phyloP scores from a whole-genome alignment of 2,888 invertebrate species.

The Rotaria sp. region DNA sequence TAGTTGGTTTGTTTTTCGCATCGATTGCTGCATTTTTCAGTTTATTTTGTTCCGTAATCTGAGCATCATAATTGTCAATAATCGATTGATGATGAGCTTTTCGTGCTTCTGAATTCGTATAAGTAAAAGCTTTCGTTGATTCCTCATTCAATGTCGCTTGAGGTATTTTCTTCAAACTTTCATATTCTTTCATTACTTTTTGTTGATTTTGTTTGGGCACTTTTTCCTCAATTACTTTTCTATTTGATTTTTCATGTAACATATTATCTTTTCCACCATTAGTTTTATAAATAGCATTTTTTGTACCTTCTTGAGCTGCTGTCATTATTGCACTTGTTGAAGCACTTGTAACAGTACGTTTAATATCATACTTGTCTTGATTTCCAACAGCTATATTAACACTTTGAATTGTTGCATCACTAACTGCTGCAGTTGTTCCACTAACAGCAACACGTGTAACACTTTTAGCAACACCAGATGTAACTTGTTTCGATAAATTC shows the following conservation, averaged over 20 bases:
- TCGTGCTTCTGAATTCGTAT: neutral
- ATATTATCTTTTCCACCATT: neutral
- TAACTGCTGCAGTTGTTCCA: slow-evolving; percentile 12
- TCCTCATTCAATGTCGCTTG: neutral
- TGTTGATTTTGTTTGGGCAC: neutral
- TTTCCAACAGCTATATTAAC: neutral
- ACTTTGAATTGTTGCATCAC: neutral
- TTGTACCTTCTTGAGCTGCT: slow-evolving; percentile 11
- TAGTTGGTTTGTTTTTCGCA: neutral
- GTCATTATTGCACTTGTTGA: neutral
- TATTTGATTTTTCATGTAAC: neutral
- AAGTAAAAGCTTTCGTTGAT: neutral
- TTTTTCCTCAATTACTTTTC: neutral
- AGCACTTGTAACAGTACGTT: slow-evolving; percentile 6
- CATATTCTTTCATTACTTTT: neutral
- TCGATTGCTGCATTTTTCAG: neutral
- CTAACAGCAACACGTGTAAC: neutral
- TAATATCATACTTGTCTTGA: neutral
- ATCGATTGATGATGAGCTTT: neutral
- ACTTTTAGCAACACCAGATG: neutral
- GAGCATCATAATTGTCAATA: neutral
- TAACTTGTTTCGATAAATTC: neutral
- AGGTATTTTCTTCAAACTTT: neutral
- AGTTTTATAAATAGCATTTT: neutral
- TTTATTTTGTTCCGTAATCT: neutral